Percentiles rank a stretch among this genome's conserved stretches.
Evolutionary conservation across 2,888 invertebrate genomes (phyloP).

Genomic region (Drosophila maculinotata): DNA sequence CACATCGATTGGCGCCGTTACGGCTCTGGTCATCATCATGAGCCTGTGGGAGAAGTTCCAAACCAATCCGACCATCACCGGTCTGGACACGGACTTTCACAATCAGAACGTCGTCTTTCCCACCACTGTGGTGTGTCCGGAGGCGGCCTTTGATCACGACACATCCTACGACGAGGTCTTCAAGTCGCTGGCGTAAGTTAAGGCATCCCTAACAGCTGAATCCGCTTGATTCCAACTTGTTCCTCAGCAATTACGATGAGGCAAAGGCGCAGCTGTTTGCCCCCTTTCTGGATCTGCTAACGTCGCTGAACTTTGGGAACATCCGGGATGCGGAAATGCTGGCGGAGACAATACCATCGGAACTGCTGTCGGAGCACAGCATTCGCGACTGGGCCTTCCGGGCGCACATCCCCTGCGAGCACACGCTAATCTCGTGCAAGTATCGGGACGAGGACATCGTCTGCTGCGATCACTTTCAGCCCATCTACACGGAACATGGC

Average conservation of each 20-base stretch:
- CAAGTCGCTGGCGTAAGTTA: conserved; percentile 77
- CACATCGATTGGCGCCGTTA: conserved; percentile 89
- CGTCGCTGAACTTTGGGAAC: conserved; percentile 84
- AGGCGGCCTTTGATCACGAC: conserved; percentile 86
- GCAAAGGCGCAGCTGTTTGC: conserved; percentile 62
- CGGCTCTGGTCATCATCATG: conserved; percentile 90
- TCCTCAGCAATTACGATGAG: conserved; percentile 74
- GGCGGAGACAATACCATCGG: conserved; percentile 59
- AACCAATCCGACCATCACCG: conserved; percentile 93
- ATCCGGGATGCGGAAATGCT: conserved; percentile 75
- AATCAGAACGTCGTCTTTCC: conserved; percentile 92
- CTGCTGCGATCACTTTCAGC: conserved; percentile 89
- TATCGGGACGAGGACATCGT: conserved; percentile 89
- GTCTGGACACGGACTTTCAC: conserved; percentile 92
- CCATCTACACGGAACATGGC: conserved; percentile 91
- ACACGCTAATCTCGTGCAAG: conserved; percentile 87
- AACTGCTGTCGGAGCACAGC: conserved; percentile 64
- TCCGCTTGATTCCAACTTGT: too few relatives aligned
- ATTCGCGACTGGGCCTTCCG: conserved; percentile 81
- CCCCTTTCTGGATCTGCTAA: conserved; percentile 84
- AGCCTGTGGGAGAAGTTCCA: conserved; percentile 93
- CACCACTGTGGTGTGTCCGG: conserved; percentile 89
- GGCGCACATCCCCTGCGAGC: conserved; percentile 86
- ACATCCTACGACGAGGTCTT: conserved; percentile 76
- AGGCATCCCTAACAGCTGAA: too few relatives aligned